Evolutionary conservation across 1,140 invertebrate species (phyloP).

Genomic region (Phenacoccus solenopsis): DNA sequence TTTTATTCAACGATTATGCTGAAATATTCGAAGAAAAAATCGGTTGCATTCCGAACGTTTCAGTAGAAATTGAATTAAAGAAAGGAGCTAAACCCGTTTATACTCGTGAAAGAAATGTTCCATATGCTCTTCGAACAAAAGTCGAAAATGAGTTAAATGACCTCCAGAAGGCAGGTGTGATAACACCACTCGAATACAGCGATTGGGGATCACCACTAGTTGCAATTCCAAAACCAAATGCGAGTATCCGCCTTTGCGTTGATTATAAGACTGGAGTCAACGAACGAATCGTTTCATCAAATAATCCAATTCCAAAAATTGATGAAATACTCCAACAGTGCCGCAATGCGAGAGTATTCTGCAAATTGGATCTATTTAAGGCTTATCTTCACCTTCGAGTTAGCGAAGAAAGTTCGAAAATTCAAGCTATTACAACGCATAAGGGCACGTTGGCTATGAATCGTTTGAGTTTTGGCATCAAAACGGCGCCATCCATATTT

Average conservation of each 20-base stretch:
- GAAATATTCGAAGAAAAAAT: constrained; percentile 23
- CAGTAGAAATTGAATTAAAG: constrained; percentile 9
- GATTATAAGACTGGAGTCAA: constrained; percentile 36
- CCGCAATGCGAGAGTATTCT: constrained; percentile 28
- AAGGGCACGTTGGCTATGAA: constrained; percentile 32
- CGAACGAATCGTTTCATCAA: neutral
- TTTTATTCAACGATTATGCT: neutral
- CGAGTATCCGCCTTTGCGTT: constrained; percentile 33
- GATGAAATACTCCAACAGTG: constrained; percentile 21
- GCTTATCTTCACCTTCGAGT: constrained; percentile 30
- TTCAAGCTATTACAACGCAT: constrained; percentile 31
- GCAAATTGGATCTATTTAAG: constrained; percentile 26
- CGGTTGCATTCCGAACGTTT: constrained; percentile 19
- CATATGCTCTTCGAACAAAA: constrained; percentile 10
- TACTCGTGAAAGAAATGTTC: constrained; percentile 20
- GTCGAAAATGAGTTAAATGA: constrained; percentile 22
- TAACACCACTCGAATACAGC: constrained; percentile 26
- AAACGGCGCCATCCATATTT: constrained; percentile 37
- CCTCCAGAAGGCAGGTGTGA: constrained; percentile 24
- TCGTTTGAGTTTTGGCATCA: constrained; percentile 37
- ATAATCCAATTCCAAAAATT: constrained; percentile 19
- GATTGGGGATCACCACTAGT: constrained; percentile 34
- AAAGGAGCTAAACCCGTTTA: constrained; percentile 20
- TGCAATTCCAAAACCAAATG: constrained; percentile 32
- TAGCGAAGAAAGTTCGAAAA: constrained; percentile 28